Evolutionary conservation across 2,888 invertebrate genomes (phyloP), one percentile per base, ranked within the genome.

Genomic region (Andrena minutula): DNA sequence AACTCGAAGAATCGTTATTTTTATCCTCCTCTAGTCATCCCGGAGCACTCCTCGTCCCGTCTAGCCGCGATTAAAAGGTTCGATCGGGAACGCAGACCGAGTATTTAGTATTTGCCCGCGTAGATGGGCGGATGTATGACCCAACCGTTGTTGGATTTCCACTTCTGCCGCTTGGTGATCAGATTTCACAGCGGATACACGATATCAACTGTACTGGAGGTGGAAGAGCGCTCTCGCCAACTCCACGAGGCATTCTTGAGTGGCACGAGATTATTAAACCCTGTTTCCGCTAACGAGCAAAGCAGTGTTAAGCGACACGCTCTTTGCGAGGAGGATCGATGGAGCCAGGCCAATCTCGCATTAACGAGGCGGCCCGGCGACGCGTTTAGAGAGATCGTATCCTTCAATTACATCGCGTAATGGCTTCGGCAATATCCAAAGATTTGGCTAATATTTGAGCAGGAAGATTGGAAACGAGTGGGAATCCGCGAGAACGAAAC

Each of bases 371-470:
- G 41, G 23, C 56, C 12, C n/a, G 2, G 53, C 8, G 53, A 56
- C 20, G 26, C 20, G 23, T 32, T 47, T 4, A 49, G 49, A 30
- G 49, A 68, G 75, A 72, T 72, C 64, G 28, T 12, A 5, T 65
- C 58, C 75, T 79, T 72, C 58, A 65, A 72, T 77, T 73, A 66
- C 61, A 30, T 41, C 61, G 2, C 12, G 49, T 23, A 61, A 73
- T 73, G 60, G 65, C 61, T 41, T 66, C 61, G 28, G 60, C 65
- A 23, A 41, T 53, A 58, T 68, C 30, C 47, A 66, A 68, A 68
- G 66, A 68, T 78, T 74, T 53, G 74, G 60, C 77, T 68, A 78
- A 78, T 74, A 75, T 75, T 78, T 78, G 79, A 76, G 28, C 70
- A 69, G 78, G 12, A 79, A 58, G 73, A 73, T 70, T 70, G 60